These are phyloP conservation scores for Slavum lentiscoides DNA, from an alignment of 2,888 invertebrate species.

Conservation along the genomic window DNA sequence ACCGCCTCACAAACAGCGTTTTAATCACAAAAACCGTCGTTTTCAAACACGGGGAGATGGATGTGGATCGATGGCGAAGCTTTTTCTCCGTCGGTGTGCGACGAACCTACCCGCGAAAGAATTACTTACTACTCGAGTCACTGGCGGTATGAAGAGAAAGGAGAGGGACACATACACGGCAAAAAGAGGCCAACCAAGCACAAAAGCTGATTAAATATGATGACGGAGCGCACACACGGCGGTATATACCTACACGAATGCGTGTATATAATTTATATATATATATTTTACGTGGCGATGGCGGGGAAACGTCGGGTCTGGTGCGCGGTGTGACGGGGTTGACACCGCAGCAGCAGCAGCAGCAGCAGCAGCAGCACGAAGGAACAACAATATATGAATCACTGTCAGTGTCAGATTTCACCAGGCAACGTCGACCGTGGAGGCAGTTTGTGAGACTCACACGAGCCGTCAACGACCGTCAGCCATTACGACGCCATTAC, in stretches of 20 bases:
- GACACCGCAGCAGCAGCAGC: background rate
- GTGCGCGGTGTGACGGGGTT: too few relatives aligned
- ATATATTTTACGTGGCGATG: too few relatives aligned
- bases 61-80: too few relatives aligned
- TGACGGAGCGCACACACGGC: slow-evolving; percentile 16
- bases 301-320: too few relatives aligned
- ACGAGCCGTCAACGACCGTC: slow-evolving; percentile 34
- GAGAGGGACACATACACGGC: background rate
- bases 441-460: background rate
- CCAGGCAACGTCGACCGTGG: slow-evolving; percentile 7
- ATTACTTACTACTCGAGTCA: too few relatives aligned
- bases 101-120: too few relatives aligned
- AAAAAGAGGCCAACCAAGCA: slow-evolving; percentile 49
- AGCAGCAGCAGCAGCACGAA: background rate
- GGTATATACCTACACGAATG: background rate
- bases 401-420: slow-evolving; percentile 52
- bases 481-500: slow-evolving; percentile 43
- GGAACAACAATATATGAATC: slow-evolving; percentile 34
- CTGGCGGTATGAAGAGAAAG: background rate
- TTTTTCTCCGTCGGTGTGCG: too few relatives aligned
- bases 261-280: background rate
- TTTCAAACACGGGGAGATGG: too few relatives aligned
- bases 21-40: too few relatives aligned
- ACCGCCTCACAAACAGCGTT: too few relatives aligned
- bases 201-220: slow-evolving; percentile 46